Conservation (phyloP, 2,888 invertebrate species). For the Acanthococcus lagerstroemiae region DNA sequence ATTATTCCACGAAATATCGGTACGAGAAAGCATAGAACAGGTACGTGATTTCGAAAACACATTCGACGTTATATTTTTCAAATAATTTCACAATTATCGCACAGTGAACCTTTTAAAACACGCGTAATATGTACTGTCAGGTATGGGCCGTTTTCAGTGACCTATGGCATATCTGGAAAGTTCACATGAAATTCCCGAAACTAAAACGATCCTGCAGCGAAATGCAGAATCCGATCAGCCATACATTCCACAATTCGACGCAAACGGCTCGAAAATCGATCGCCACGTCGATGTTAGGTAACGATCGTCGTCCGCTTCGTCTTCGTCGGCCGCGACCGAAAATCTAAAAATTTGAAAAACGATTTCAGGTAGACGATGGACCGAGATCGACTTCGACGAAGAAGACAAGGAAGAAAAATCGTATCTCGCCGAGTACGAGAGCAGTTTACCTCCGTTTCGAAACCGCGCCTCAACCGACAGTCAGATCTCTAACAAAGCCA, state of each 20-base stretch:
- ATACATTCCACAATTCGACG: conserved; percentile 39
- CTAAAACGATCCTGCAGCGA: conserved; percentile 52
- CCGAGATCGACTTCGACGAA: conserved; percentile 54
- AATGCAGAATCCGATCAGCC: conserved; percentile 41
- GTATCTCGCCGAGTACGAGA: conserved; percentile 39
- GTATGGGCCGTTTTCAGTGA: conserved; percentile 68
- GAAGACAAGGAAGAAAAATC: conserved; percentile 46
- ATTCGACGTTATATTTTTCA: neutral
- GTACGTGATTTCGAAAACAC: conserved; percentile 43
- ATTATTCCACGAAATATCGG: conserved; percentile 76
- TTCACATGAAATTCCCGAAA: conserved; percentile 58
- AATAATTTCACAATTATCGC: no score
- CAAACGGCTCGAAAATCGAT: conserved; percentile 5
- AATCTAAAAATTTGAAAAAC: no score
- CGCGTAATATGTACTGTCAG: conserved; percentile 42
- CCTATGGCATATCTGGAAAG: conserved; percentile 62
- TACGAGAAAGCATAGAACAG: conserved; percentile 71
- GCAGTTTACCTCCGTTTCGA: conserved; percentile 35
- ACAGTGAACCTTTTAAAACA: neutral
- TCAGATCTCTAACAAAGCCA: conserved; percentile 5
- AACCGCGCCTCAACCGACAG: conserved; percentile 10
- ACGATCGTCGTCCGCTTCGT: neutral
- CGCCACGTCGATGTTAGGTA: conserved; percentile 3
- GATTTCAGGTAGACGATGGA: conserved; percentile 49
- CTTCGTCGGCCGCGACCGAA: no score